Evolutionary conservation across 2,888 invertebrate genomes (phyloP).

Genomic region (Parelbella ahira): DNA sequence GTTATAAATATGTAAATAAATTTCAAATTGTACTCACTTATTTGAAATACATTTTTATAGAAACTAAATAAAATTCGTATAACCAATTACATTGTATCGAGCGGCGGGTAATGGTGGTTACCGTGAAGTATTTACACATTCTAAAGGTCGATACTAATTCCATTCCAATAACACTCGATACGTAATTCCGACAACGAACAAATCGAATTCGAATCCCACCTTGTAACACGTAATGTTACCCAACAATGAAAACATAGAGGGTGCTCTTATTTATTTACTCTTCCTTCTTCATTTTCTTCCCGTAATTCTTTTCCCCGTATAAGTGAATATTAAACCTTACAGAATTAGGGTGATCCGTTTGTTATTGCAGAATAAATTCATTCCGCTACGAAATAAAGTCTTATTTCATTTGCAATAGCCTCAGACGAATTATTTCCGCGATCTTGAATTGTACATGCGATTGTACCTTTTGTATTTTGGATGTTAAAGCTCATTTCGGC

Average conservation of each 20-base stretch:
- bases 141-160: constrained; percentile 51
- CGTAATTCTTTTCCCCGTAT: constrained; percentile 75
- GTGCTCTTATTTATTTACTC: constrained; percentile 68
- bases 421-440: constrained; percentile 6
- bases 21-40: too few relatives aligned
- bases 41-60: too few relatives aligned
- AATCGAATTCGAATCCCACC: constrained; percentile 68
- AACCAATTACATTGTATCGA: constrained; percentile 5
- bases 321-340: constrained; percentile 73
- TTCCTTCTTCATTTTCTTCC: constrained; percentile 72
- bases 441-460: constrained; percentile 30
- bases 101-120: constrained; percentile 27
- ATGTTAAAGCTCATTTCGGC: constrained; percentile 41
- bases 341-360: constrained; percentile 49
- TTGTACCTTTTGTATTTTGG: constrained; percentile 37
- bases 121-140: constrained; percentile 54
- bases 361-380: too few relatives aligned
- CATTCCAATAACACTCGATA: constrained; percentile 25
- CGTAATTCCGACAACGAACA: constrained; percentile 50
- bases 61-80: too few relatives aligned
- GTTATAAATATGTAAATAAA: too few relatives aligned
- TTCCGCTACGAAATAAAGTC: constrained; percentile 17
- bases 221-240: constrained; percentile 68
- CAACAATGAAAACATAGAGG: constrained; percentile 38
- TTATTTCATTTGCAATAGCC: constrained; percentile 22